A percentile compares a stretch with the other conserved stretches of the same genome.
Conservation (phyloP, 1,140 invertebrate species). For the Plectus sambesii region DNA sequence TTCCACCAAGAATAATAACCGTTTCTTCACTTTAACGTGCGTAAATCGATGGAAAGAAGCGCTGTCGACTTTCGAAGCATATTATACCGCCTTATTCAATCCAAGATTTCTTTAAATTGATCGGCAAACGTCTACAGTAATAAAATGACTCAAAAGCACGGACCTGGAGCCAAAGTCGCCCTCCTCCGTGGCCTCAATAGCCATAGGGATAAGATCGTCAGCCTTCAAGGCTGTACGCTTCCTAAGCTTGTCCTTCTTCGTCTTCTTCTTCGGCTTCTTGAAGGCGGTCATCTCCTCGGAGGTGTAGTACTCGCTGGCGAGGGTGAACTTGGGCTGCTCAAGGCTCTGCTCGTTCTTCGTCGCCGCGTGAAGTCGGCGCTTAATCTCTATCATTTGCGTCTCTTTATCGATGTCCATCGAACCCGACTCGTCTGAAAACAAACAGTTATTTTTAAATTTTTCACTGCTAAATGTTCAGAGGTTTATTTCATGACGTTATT, state of each 20-base stretch:
- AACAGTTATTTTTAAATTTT: conserved; percentile 34
- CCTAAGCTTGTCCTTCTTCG: conserved; percentile 50
- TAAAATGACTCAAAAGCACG: not conserved
- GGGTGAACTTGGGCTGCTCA: conserved; percentile 55
- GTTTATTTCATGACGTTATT: too few species aligned
- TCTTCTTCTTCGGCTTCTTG: conserved; percentile 85
- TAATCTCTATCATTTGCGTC: conserved; percentile 55
- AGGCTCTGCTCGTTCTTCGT: conserved; percentile 49
- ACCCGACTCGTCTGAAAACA: conserved; percentile 22
- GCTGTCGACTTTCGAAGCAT: too few species aligned
- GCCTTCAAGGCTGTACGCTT: conserved; percentile 50
- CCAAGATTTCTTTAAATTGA: too few species aligned
- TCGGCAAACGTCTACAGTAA: too few species aligned
- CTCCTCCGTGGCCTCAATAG: conserved; percentile 29
- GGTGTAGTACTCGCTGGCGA: conserved; percentile 79
- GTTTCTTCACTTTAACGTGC: too few species aligned
- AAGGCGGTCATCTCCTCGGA: conserved; percentile 59
- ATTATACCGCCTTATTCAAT: too few species aligned
- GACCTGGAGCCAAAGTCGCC: conserved; percentile 39
- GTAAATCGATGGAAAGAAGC: too few species aligned
- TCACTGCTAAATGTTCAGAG: too few species aligned
- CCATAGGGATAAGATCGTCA: conserved; percentile 52
- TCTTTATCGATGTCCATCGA: conserved; percentile 42
- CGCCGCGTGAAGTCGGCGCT: conserved; percentile 47
- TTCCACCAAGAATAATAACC: too few species aligned